These are phyloP conservation scores for Lutjanus argentimaculatus DNA, from an alignment of 2,797 vertebrate species.

Conservation along the genomic window DNA sequence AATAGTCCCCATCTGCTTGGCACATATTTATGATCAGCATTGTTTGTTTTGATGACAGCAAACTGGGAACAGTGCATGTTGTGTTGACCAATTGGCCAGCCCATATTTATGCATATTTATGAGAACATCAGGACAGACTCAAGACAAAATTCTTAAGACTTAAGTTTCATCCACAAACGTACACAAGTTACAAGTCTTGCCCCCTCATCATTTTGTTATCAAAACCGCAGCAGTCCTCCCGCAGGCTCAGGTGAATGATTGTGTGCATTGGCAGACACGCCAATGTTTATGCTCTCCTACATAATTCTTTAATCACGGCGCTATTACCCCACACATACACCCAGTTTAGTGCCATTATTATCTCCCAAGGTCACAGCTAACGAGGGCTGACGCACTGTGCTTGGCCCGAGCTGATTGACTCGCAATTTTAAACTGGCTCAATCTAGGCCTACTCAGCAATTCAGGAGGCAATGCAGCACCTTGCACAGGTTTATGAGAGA, in stretches of 20 bases:
- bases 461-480: constrained; percentile 71
- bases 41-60: constrained; percentile 44
- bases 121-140: constrained; percentile 7
- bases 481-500: constrained; percentile 73
- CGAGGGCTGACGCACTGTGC: constrained; percentile 75
- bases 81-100: constrained; percentile 29
- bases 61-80: constrained; percentile 25
- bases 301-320: constrained; percentile 86
- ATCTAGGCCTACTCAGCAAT: constrained; percentile 81
- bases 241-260: constrained; percentile 58
- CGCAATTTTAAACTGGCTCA: constrained; percentile 76
- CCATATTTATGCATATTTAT: constrained; percentile 38
- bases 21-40: constrained; percentile 43
- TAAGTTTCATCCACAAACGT: background rate
- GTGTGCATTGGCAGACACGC: constrained; percentile 64
- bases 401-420: constrained; percentile 83
- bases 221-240: constrained; percentile 42
- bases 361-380: constrained; percentile 88
- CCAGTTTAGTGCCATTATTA: constrained; percentile 85
- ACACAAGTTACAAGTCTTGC: constrained; percentile 16
- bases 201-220: constrained; percentile 53
- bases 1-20: constrained; percentile 29
- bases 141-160: constrained; percentile 10
- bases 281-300: constrained; percentile 78
- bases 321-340: constrained; percentile 79